These are phyloP conservation scores for Blastomussa wellsi DNA, from an alignment of 92 coral and sea anemone species.

Conservation along the genomic window DNA sequence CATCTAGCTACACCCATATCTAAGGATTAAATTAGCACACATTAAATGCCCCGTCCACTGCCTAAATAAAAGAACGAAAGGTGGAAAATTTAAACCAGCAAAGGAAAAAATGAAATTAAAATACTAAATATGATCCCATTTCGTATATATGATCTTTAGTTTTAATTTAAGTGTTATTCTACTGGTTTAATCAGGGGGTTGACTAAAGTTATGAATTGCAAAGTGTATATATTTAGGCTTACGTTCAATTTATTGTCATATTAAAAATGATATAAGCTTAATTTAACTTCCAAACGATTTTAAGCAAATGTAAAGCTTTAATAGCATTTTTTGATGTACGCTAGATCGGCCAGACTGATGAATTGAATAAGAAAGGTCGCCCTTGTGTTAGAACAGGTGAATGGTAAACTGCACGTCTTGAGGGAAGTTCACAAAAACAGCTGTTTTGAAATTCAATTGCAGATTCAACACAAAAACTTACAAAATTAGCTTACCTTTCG, in stretches of 20 bases:
- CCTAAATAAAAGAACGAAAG: too few species aligned
- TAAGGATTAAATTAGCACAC: background rate
- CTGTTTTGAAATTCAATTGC: constrained; percentile 22
- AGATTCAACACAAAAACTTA: background rate
- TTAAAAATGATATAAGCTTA: too few species aligned
- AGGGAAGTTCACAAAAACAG: background rate
- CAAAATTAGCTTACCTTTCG: constrained; percentile 75
- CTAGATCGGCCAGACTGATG: background rate
- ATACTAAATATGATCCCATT: too few species aligned
- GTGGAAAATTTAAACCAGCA: too few species aligned
- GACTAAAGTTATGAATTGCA: background rate
- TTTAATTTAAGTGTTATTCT: too few species aligned
- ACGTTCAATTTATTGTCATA: too few species aligned
- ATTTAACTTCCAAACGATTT: background rate
- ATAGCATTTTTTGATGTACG: background rate
- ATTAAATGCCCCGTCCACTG: too few species aligned
- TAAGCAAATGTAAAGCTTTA: background rate
- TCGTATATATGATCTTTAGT: too few species aligned
- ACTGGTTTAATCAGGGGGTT: background rate
- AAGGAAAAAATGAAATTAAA: too few species aligned
- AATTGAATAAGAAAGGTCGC: background rate
- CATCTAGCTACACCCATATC: too few species aligned
- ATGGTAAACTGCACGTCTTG: background rate
- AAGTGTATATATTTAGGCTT: background rate
- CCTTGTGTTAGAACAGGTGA: background rate